Evolutionary conservation across 2,797 vertebrate genomes (phyloP).

Genomic region (Xenopus petersii): DNA sequence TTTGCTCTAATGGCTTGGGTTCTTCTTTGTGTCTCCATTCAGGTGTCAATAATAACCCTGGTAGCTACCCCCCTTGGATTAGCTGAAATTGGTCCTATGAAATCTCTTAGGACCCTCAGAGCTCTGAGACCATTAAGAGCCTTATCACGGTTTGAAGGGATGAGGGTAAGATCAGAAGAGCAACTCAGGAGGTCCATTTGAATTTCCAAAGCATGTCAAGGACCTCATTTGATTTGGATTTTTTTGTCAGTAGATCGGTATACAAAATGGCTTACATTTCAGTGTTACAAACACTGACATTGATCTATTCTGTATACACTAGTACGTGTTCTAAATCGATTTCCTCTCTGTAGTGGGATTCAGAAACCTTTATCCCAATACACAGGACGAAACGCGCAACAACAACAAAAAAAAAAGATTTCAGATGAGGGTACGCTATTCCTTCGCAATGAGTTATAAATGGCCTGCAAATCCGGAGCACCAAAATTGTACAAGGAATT

Average conservation of each 20-base stretch:
- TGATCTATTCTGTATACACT: slow-evolving; percentile 38
- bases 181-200: slow-evolving; percentile 32
- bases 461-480: background rate
- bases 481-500: background rate
- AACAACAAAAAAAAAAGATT: slow-evolving; percentile 30
- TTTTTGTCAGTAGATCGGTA: slow-evolving; percentile 48
- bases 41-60: slow-evolving; percentile 70
- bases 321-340: slow-evolving; percentile 28
- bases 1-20: slow-evolving; percentile 43
- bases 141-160: slow-evolving; percentile 74
- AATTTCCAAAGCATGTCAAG: slow-evolving; percentile 25
- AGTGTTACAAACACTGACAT: background rate
- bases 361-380: slow-evolving; percentile 1
- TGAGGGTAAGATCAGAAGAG: slow-evolving; percentile 67
- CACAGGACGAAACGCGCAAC: slow-evolving; percentile 30
- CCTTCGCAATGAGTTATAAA: slow-evolving; percentile 28
- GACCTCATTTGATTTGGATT: background rate
- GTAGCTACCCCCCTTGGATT: slow-evolving; percentile 60
- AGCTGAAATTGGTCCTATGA: slow-evolving; percentile 67
- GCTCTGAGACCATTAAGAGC: slow-evolving; percentile 74
- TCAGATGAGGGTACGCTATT: slow-evolving; percentile 43
- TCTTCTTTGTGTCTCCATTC: slow-evolving; percentile 50
- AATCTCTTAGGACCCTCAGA: slow-evolving; percentile 70
- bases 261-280: slow-evolving; percentile 19
- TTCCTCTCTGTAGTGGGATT: slow-evolving; percentile 37